Evolutionary conservation across 2,888 invertebrate genomes (phyloP).

Genomic region (Sclerodermus sp.): DNA sequence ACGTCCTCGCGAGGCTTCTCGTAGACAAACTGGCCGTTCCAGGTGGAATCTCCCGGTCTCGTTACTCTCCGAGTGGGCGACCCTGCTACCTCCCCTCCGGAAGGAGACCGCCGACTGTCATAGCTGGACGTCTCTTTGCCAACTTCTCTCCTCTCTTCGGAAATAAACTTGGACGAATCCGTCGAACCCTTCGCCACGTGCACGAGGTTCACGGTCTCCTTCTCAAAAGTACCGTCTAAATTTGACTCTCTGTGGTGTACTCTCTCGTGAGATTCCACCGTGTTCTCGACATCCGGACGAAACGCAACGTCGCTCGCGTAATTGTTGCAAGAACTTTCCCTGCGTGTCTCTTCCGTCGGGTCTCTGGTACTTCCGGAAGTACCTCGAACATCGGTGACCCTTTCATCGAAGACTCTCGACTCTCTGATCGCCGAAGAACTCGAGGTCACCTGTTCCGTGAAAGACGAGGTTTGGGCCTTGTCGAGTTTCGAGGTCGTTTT

Average conservation of each 20-base stretch:
- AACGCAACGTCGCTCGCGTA: too few relatives aligned
- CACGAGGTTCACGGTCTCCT: conserved; percentile 4
- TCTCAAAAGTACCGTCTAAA: background rate
- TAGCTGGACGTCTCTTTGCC: conserved; percentile 10
- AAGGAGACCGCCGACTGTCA: too few relatives aligned
- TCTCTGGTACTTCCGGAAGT: background rate
- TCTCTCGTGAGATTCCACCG: too few relatives aligned
- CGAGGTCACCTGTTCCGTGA: conserved; percentile 18
- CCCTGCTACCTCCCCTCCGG: background rate
- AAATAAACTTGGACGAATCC: conserved; percentile 28
- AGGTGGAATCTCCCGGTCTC: conserved; percentile 56
- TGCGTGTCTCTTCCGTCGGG: too few relatives aligned
- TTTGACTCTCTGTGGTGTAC: too few relatives aligned
- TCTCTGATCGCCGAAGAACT: conserved; percentile 11
- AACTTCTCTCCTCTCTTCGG: conserved; percentile 23
- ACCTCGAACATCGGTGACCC: conserved; percentile 2
- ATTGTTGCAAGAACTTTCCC: too few relatives aligned
- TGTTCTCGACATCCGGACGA: too few relatives aligned
- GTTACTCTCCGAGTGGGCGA: conserved; percentile 21
- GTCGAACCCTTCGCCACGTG: conserved; percentile 23
- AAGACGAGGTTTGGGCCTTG: background rate
- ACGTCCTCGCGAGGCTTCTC: conserved; percentile 42
- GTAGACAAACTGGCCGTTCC: conserved; percentile 59
- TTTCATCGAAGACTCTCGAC: conserved; percentile 15
- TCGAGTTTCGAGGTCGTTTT: background rate